Evolutionary conservation across 2,888 invertebrate genomes (phyloP).

Genomic region (Tribolium freemani): DNA sequence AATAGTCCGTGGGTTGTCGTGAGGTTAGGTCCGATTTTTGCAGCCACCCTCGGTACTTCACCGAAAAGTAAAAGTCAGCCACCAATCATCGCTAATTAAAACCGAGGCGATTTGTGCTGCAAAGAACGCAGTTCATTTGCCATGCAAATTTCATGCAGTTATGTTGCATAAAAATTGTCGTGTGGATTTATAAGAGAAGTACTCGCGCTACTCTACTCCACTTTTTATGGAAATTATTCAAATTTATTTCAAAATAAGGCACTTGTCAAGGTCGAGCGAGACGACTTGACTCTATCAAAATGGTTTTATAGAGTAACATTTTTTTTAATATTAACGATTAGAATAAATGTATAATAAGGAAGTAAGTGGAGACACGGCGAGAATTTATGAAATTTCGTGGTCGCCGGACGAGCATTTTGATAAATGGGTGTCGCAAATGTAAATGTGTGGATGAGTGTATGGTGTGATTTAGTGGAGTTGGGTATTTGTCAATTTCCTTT

Average conservation of each 20-base stretch:
- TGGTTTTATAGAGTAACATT: conserved; percentile 12
- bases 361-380: conserved; percentile 1
- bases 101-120: conserved; percentile 13
- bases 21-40: not conserved
- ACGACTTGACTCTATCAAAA: conserved; percentile 12
- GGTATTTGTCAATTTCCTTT: conserved; percentile 32
- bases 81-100: conserved; percentile 23
- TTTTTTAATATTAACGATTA: conserved; percentile 8
- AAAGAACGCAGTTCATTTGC: conserved; percentile 26
- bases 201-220: conserved; percentile 44
- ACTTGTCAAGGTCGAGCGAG: conserved; percentile 46
- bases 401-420: not conserved
- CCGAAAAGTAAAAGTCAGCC: conserved; percentile 13
- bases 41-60: not conserved
- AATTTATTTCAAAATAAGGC: conserved; percentile 49
- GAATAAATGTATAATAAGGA: conserved; percentile 19
- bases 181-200: conserved; percentile 25
- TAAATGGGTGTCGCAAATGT: not conserved
- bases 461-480: conserved; percentile 13
- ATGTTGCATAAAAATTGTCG: conserved; percentile 40
- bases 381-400: conserved; percentile 11
- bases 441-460: conserved; percentile 14
- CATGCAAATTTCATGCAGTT: conserved; percentile 40
- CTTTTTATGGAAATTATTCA: conserved; percentile 52
- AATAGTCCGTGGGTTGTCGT: not conserved